Evolutionary conservation across 2,113 vertebrate genomes (phyloP).

Genomic region (Rallus limicola): DNA sequence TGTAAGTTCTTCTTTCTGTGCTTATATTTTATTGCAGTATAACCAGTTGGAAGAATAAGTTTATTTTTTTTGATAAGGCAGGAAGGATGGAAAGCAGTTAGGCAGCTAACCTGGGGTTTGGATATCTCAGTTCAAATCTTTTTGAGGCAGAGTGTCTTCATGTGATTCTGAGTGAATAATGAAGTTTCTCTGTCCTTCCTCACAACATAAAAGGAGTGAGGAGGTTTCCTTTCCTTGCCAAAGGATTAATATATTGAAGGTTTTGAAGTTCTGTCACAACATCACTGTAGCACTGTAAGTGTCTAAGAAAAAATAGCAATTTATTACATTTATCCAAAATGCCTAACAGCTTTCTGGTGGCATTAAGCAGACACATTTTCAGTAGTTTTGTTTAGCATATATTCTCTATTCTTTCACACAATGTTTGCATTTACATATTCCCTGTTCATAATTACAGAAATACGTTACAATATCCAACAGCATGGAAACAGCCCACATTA

Average conservation of each 20-base stretch:
- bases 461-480: background rate
- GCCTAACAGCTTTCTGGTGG: background rate
- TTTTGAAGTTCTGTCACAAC: background rate
- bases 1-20: background rate
- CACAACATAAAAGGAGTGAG: background rate
- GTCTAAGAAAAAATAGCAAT: background rate
- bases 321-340: background rate
- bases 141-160: background rate
- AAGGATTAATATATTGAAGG: background rate
- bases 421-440: background rate
- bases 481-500: background rate
- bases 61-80: background rate
- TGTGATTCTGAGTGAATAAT: background rate
- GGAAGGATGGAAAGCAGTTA: background rate
- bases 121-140: background rate
- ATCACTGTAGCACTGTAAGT: background rate
- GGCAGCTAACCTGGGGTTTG: background rate
- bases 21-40: background rate
- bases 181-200: background rate
- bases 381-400: background rate
- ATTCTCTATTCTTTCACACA: background rate
- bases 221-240: accelerated
- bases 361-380: background rate
- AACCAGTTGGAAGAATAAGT: background rate
- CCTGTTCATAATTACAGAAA: background rate